Evolutionary conservation across 2,888 invertebrate genomes (phyloP).

Genomic region (Mimachlamys varia): DNA sequence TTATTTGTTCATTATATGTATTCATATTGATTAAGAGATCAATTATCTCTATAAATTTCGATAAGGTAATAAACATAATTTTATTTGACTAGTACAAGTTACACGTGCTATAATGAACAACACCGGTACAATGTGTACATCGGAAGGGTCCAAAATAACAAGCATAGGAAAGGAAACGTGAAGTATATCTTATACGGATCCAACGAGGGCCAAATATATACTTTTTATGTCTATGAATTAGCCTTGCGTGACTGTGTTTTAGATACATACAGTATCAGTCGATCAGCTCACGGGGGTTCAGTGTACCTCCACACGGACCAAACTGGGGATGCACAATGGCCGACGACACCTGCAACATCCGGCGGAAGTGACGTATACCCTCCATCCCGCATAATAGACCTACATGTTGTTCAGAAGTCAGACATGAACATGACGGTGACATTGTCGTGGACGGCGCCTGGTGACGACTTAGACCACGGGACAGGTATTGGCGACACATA

Average conservation of each 20-base stretch:
- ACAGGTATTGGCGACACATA: conserved; percentile 56
- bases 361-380: conserved; percentile 53
- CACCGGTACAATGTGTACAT: no score
- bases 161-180: no score
- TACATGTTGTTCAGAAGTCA: conserved; percentile 61
- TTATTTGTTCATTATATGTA: no score
- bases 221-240: background rate
- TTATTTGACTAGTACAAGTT: no score
- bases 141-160: no score
- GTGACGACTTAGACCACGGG: conserved; percentile 67
- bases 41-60: no score
- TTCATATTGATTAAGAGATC: background rate
- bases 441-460: conserved; percentile 70
- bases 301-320: conserved; percentile 48
- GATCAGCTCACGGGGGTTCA: conserved; percentile 42
- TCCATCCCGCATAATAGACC: conserved; percentile 67
- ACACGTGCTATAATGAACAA: no score
- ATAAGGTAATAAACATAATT: no score
- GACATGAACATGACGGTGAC: conserved; percentile 59
- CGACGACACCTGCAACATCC: background rate
- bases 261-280: conserved; percentile 38
- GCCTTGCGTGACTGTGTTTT: background rate
- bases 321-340: conserved; percentile 16
- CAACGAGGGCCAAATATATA: no score
- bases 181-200: no score